Evolutionary conservation across 2,888 invertebrate species (phyloP).

Genomic region (Cepaea hortensis): DNA sequence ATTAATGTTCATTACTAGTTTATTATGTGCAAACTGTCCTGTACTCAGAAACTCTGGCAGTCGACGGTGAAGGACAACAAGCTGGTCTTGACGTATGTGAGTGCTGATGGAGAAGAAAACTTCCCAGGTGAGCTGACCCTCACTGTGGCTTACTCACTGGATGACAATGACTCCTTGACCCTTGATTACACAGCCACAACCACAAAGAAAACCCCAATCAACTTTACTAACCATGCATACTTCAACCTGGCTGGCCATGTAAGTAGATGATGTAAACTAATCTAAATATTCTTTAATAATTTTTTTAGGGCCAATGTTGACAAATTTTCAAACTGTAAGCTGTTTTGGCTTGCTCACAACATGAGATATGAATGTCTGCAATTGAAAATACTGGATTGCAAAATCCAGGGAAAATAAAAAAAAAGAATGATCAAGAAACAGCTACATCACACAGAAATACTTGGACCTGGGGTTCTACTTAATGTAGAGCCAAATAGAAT

Average conservation of each 20-base stretch:
- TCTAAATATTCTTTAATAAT: too few relatives aligned
- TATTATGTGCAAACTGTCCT: not conserved
- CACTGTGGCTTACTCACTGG: conserved; percentile 84
- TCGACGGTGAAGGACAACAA: conserved; percentile 80
- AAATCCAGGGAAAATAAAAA: too few relatives aligned
- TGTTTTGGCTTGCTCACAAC: too few relatives aligned
- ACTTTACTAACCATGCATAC: conserved; percentile 91
- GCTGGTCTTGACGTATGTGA: conserved; percentile 85
- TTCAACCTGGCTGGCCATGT: conserved; percentile 96
- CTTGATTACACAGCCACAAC: conserved; percentile 86
- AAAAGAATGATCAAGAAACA: too few relatives aligned
- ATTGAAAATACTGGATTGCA: too few relatives aligned
- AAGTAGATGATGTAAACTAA: conserved; percentile 55
- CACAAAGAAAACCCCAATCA: conserved; percentile 88
- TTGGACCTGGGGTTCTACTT: too few relatives aligned
- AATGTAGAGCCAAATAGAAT: too few relatives aligned
- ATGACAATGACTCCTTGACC: conserved; percentile 83
- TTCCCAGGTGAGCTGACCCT: conserved; percentile 90
- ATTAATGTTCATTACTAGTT: too few relatives aligned
- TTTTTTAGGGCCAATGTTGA: too few relatives aligned
- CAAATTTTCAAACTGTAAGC: too few relatives aligned
- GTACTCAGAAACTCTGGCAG: conserved; percentile 83
- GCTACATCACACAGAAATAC: too few relatives aligned
- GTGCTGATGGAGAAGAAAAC: conserved; percentile 87
- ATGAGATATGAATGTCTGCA: too few relatives aligned